These are phyloP conservation scores for Petrolisthes manimaculis DNA, from an alignment of 2,888 invertebrate genomes.

Conservation along the genomic window DNA sequence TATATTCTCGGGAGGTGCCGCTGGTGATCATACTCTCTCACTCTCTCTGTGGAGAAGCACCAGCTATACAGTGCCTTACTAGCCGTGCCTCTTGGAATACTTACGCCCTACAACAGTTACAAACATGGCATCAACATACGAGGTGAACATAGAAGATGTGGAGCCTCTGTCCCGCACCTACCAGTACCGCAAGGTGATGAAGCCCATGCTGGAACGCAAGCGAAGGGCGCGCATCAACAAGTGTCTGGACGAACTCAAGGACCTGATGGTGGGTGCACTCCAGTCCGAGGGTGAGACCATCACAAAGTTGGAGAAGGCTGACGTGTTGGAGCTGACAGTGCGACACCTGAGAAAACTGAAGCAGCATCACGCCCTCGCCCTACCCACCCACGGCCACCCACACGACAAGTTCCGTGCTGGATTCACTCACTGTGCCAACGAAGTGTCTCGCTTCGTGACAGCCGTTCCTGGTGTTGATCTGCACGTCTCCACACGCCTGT, in stretches of 20 bases:
- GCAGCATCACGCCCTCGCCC: conserved; percentile 66
- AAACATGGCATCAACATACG: conserved; percentile 82
- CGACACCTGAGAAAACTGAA: conserved; percentile 76
- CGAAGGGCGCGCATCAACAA: conserved; percentile 90
- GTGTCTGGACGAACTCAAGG: conserved; percentile 89
- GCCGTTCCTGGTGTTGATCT: conserved; percentile 59
- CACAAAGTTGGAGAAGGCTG: conserved; percentile 88
- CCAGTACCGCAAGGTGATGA: conserved; percentile 92
- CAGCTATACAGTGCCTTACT: conserved; percentile 28
- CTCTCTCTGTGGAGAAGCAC: conserved; percentile 17
- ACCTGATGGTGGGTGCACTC: conserved; percentile 87
- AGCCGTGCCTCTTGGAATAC: conserved; percentile 21
- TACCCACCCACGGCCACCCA: conserved; percentile 59
- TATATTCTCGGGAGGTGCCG: conserved; percentile 20
- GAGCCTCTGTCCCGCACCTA: conserved; percentile 88
- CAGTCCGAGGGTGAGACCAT: conserved; percentile 91
- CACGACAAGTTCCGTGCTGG: conserved; percentile 66
- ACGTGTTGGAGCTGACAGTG: conserved; percentile 87
- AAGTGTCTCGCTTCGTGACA: conserved; percentile 66
- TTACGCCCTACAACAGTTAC: conserved; percentile 69
- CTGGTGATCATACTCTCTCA: conserved; percentile 41
- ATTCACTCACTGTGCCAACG: conserved; percentile 66
- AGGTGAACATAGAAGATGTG: conserved; percentile 67
- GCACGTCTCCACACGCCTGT: conserved; percentile 69
- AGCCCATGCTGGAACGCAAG: conserved; percentile 90